Evolutionary conservation across 2,888 invertebrate species (phyloP), one percentile per base, ranked within the genome.

Genomic region (Nowickia ferox): DNA sequence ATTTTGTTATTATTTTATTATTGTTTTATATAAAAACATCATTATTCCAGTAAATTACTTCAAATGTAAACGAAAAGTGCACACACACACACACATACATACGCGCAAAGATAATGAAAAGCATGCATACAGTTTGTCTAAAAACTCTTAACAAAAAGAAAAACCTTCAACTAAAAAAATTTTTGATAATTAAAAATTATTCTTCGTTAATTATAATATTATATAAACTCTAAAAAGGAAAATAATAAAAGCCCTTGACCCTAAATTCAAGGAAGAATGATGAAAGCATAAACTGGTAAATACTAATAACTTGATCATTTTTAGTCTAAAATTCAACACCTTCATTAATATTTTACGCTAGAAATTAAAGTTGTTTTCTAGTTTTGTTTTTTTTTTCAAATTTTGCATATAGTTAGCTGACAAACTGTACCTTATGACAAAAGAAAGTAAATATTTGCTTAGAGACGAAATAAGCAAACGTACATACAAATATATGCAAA

Each of bases 21-120:
- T 68, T 77, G n/a, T 42, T 68, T 79, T 72, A 57, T 65, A 48
- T 19, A n/a, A 53, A 57, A 55, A 61, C 81, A 69, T 53, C 68
- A 69, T 68, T 75, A 81, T 75, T 69, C 68, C 81, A 75, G 61
- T 81, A 75, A 75, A 81, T 75, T 81, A 81, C 53, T 75, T 63
- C 22, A 63, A 69, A 69, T 61, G 68, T 53, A 81, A 30, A 61
- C 59, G 57, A 40, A 59, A 22, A 30, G 6, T 10, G 38, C 44
- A 19, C 11, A 79, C 22, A 42, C 42, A 30, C 17, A n/a, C 9
- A 53, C 42, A 44, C 30, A 38, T 30, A 40, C 13, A 63, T 30
- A 30, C 30, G 6, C 6, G 30, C 30, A 0, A 30, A 30, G 30
- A 30, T 6, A 19, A 19, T 51, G 17, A 11, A 53, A n/a, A 11